phyloP scores from a whole-genome alignment of 1,140 invertebrate genomes.

The Uloborus diversus region DNA sequence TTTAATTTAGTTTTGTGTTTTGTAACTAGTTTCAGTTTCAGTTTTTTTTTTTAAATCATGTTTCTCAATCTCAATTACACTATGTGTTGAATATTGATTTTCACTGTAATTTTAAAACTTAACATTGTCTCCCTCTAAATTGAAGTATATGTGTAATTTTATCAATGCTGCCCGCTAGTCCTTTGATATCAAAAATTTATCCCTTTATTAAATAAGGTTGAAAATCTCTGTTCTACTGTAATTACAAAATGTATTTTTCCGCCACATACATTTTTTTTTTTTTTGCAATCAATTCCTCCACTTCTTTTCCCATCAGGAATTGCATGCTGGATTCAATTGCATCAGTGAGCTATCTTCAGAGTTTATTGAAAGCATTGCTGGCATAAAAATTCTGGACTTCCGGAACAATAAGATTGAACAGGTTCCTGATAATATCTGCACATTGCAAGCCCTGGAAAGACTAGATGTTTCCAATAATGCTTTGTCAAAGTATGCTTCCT shows the following conservation, averaged over 20 bases:
- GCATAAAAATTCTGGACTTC: constrained; percentile 74
- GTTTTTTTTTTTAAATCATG: too few relatives aligned
- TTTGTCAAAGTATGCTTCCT: constrained; percentile 73
- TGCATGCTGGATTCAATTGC: constrained; percentile 60
- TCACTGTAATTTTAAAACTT: too few relatives aligned
- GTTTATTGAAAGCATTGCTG: constrained; percentile 23
- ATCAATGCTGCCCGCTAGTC: too few relatives aligned
- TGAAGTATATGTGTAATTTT: too few relatives aligned
- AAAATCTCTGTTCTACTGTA: neutral
- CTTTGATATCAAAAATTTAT: too few relatives aligned
- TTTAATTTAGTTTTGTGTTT: too few relatives aligned
- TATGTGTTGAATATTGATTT: too few relatives aligned
- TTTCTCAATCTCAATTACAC: too few relatives aligned
- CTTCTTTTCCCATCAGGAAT: constrained; percentile 61
- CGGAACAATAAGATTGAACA: constrained; percentile 77
- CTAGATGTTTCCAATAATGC: constrained; percentile 86
- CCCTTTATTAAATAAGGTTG: neutral
- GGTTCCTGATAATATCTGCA: constrained; percentile 80
- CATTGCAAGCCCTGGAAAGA: constrained; percentile 77
- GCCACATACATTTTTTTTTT: too few relatives aligned
- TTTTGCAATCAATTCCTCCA: too few relatives aligned
- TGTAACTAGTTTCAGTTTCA: too few relatives aligned
- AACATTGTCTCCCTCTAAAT: too few relatives aligned
- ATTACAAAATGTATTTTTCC: neutral
- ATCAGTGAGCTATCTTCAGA: constrained; percentile 68